phyloP scores from a whole-genome alignment of 2,888 invertebrate genomes.

The Ceriagrion tenellum region DNA sequence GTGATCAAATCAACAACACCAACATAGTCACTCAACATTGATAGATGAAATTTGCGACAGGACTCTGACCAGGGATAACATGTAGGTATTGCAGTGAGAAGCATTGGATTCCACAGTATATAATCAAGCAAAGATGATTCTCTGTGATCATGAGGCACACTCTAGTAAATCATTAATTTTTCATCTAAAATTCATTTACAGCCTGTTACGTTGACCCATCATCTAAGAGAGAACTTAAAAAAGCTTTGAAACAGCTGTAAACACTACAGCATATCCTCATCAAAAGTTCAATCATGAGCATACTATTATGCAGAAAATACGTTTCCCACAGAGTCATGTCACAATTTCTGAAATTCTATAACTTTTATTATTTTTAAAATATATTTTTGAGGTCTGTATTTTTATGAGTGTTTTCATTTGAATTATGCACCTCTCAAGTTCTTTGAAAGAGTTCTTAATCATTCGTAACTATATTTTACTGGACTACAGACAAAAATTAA shows the following conservation, averaged over 20 bases:
- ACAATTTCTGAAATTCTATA: slow-evolving; percentile 34
- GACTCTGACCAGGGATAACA: not conserved
- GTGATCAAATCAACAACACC: slow-evolving; percentile 49
- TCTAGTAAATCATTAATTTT: not conserved
- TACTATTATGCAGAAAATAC: not conserved
- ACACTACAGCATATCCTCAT: not conserved
- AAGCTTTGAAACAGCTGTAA: slow-evolving; percentile 3
- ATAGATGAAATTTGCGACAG: slow-evolving; percentile 49
- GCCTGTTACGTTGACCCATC: not conserved
- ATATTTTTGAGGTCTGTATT: slow-evolving; percentile 45
- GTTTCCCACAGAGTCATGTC: slow-evolving; percentile 29
- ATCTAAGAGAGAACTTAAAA: not conserved
- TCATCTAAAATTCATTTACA: not conserved
- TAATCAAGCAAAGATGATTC: not conserved
- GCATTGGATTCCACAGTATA: not conserved
- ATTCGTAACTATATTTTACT: not conserved
- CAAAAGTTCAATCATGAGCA: not conserved
- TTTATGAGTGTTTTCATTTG: not conserved
- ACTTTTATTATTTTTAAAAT: slow-evolving; percentile 44
- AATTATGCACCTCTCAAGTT: not conserved
- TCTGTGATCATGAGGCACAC: not conserved
- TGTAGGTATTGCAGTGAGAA: not conserved
- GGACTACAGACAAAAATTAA: slow-evolving; percentile 39
- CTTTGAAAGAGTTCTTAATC: not conserved
- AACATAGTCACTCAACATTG: slow-evolving; percentile 52